Percentiles rank a stretch among this genome's conserved stretches.
Conservation (phyloP, 2,797 vertebrate genomes). For the Leuciscus waleckii region DNA sequence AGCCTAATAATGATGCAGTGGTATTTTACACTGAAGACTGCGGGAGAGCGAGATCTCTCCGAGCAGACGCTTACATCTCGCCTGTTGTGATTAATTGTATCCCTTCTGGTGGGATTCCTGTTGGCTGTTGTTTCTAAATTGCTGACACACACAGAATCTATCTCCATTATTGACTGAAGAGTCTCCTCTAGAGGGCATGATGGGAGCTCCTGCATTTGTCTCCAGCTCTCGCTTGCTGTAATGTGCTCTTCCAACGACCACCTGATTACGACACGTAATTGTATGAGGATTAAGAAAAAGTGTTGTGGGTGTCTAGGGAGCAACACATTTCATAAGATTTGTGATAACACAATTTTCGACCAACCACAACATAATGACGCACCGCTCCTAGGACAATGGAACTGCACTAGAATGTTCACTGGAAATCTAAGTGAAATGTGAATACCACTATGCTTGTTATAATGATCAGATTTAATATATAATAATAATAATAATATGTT, state of each 20-base stretch:
- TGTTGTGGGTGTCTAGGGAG: slow-evolving; percentile 36
- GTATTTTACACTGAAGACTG: slow-evolving; percentile 9
- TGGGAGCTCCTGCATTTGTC: slow-evolving; percentile 39
- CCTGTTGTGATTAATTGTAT: slow-evolving; percentile 60
- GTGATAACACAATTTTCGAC: slow-evolving; percentile 7
- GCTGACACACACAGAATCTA: slow-evolving; percentile 57
- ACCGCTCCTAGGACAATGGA: neutral
- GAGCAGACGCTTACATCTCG: slow-evolving; percentile 31
- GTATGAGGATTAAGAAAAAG: slow-evolving; percentile 40
- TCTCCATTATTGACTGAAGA: slow-evolving; percentile 54
- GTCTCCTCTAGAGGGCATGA: slow-evolving; percentile 46
- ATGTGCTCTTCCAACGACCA: slow-evolving; percentile 29
- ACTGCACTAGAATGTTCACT: neutral
- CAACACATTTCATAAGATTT: slow-evolving; percentile 30
- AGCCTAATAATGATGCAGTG: slow-evolving; percentile 46
- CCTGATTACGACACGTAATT: slow-evolving; percentile 41
- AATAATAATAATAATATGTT: no score
- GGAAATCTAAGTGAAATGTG: neutral
- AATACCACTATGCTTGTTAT: neutral
- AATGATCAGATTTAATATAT: no score
- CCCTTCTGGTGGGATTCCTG: slow-evolving; percentile 55
- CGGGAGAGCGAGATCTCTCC: slow-evolving; percentile 15
- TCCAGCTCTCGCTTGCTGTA: slow-evolving; percentile 11
- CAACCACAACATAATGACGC: no score
- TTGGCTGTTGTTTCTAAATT: slow-evolving; percentile 56